A percentile compares a stretch with the other conserved stretches of the same genome.
phyloP scores from a whole-genome alignment of 2,113 vertebrate genomes.

The Epinephelus fuscoguttatus region DNA sequence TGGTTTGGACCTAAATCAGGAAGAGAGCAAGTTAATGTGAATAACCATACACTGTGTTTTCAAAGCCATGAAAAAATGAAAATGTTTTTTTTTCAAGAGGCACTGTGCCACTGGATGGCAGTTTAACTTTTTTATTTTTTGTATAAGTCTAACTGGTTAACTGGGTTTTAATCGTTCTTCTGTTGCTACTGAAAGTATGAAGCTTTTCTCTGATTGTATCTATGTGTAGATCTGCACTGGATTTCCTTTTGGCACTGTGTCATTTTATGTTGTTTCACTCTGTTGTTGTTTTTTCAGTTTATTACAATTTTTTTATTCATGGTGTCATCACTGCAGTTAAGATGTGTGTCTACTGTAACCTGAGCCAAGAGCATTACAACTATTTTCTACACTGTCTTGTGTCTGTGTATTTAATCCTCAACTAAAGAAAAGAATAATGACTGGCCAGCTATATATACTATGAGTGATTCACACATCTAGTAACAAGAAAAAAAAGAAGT shows the following conservation, averaged over 20 bases:
- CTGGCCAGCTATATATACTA: too few species aligned
- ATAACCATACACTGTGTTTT: slow-evolving; percentile 9
- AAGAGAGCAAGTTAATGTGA: slow-evolving; percentile 25
- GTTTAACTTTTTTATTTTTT: background rate
- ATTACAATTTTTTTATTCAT: background rate
- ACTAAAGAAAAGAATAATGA: background rate
- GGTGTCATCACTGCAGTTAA: background rate
- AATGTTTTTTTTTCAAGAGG: background rate
- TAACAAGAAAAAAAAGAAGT: too few species aligned
- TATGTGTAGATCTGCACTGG: background rate
- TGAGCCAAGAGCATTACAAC: slow-evolving; percentile 26
- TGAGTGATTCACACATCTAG: too few species aligned
- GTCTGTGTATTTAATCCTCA: slow-evolving; percentile 2
- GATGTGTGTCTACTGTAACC: slow-evolving; percentile 8
- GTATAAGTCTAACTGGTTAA: background rate
- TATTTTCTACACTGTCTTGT: slow-evolving; percentile 3
- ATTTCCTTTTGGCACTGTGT: background rate
- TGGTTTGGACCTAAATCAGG: slow-evolving; percentile 6
- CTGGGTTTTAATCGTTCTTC: slow-evolving; percentile 8
- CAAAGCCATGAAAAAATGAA: slow-evolving; percentile 12
- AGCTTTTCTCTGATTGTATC: background rate
- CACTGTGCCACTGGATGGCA: background rate
- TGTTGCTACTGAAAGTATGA: slow-evolving; percentile 20
- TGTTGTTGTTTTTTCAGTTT: background rate
- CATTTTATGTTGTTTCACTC: background rate